A percentile compares a stretch with the other conserved stretches of the same genome.
phyloP scores from a whole-genome alignment of 1,140 invertebrate species.

The Dysdera silvatica region DNA sequence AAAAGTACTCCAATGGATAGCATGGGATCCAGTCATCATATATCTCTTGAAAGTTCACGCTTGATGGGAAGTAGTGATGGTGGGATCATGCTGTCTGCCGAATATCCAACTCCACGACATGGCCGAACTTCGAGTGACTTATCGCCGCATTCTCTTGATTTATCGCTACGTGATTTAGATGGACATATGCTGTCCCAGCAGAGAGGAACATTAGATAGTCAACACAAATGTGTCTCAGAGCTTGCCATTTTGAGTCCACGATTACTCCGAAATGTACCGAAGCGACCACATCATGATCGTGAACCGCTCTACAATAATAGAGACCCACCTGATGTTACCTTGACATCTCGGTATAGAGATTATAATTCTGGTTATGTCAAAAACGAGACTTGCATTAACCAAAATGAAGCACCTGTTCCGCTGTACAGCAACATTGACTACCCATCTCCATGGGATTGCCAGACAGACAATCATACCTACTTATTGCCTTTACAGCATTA shows the following conservation, averaged over 20 bases:
- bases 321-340: background rate
- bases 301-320: background rate
- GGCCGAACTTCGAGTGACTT: background rate
- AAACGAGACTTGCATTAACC: constrained; percentile 22
- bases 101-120: constrained; percentile 9
- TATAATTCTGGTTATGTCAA: no score
- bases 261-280: background rate
- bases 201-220: constrained; percentile 7
- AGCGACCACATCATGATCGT: constrained; percentile 14
- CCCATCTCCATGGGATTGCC: constrained; percentile 42
- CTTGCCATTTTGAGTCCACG: constrained; percentile 9
- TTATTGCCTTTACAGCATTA: constrained; percentile 76
- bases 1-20: constrained; percentile 15
- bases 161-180: background rate
- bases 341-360: constrained; percentile 14
- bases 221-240: constrained; percentile 10
- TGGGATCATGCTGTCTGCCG: background rate
- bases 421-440: constrained; percentile 64
- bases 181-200: constrained; percentile 4
- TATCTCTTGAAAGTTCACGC: constrained; percentile 19
- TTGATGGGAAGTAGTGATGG: constrained; percentile 19
- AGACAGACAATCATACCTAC: constrained; percentile 54
- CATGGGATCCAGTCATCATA: constrained; percentile 21
- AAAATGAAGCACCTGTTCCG: constrained; percentile 47
- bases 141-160: constrained; percentile 19